phyloP scores from a whole-genome alignment of 2,797 vertebrate species.

The Numenius phaeopus region DNA sequence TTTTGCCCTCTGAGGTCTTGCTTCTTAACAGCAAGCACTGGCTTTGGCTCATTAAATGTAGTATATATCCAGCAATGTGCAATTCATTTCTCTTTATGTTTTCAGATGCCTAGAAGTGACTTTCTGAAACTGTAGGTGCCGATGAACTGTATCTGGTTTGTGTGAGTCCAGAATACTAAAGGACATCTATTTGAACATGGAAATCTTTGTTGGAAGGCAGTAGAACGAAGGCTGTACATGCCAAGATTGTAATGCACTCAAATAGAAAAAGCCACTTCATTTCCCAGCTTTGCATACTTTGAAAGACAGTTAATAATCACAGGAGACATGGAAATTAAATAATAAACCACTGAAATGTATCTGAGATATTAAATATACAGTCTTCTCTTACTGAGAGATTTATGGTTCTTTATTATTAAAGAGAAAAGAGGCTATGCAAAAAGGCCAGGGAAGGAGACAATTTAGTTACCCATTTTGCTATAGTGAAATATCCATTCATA shows the following conservation, averaged over 20 bases:
- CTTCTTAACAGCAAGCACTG: neutral
- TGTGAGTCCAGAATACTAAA: neutral
- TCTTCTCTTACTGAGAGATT: neutral
- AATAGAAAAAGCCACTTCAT: neutral
- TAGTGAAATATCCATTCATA: neutral
- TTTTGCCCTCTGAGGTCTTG: neutral
- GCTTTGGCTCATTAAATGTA: neutral
- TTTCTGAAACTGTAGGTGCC: neutral
- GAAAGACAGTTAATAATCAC: neutral
- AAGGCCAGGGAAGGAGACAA: neutral
- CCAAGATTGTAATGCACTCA: neutral
- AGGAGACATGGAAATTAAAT: neutral
- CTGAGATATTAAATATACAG: neutral
- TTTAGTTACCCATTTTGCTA: neutral
- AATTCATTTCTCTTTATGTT: neutral
- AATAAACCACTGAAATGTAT: neutral
- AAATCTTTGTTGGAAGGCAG: neutral
- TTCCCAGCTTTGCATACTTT: neutral
- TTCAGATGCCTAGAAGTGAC: neutral
- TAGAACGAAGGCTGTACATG: neutral
- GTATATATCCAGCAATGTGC: neutral
- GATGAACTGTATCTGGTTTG: neutral
- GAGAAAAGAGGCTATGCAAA: neutral
- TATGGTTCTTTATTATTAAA: neutral
- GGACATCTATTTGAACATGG: neutral